These are phyloP conservation scores for Sebastes schlegelii DNA, from an alignment of 2,113 vertebrate species.

Conservation along the genomic window DNA sequence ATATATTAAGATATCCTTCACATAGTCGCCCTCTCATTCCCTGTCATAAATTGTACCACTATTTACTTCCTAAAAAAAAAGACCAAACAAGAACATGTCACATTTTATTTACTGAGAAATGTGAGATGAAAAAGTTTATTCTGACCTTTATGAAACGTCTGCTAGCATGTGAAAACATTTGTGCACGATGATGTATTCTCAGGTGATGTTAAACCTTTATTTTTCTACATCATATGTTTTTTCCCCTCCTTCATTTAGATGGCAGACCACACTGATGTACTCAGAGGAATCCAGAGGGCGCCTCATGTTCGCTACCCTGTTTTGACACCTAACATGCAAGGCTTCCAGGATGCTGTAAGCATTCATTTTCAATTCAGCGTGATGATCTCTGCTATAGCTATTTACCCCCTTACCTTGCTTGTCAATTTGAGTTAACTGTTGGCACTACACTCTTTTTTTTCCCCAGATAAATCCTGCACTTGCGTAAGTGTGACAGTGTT, in stretches of 20 bases:
- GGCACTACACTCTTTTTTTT: background rate
- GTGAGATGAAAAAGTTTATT: conserved; percentile 26
- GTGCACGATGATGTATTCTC: conserved; percentile 47
- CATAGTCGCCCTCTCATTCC: conserved; percentile 6
- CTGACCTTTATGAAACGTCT: conserved; percentile 9
- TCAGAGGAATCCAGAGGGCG: conserved; percentile 87
- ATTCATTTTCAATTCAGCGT: conserved; percentile 46
- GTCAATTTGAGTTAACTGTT: conserved; percentile 39
- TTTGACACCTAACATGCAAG: conserved; percentile 93
- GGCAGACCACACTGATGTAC: conserved; percentile 94
- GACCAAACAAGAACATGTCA: conserved; percentile 11
- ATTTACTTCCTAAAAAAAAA: conserved; percentile 26
- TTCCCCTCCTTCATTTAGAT: conserved; percentile 85
- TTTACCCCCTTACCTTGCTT: conserved; percentile 15
- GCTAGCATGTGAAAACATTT: conserved; percentile 42
- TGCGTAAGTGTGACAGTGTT: conserved; percentile 21
- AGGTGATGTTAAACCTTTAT: conserved; percentile 44
- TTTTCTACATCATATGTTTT: conserved; percentile 56
- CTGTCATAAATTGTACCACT: conserved; percentile 31
- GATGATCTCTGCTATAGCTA: conserved; percentile 16
- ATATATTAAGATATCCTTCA: conserved; percentile 27
- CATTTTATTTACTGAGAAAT: conserved; percentile 30
- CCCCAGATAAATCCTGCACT: conserved; percentile 17
- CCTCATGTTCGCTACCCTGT: conserved; percentile 92
- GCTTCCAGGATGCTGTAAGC: conserved; percentile 94